These are phyloP conservation scores for Platysteira castanea DNA, from an alignment of 2,113 vertebrate genomes.

Conservation along the genomic window DNA sequence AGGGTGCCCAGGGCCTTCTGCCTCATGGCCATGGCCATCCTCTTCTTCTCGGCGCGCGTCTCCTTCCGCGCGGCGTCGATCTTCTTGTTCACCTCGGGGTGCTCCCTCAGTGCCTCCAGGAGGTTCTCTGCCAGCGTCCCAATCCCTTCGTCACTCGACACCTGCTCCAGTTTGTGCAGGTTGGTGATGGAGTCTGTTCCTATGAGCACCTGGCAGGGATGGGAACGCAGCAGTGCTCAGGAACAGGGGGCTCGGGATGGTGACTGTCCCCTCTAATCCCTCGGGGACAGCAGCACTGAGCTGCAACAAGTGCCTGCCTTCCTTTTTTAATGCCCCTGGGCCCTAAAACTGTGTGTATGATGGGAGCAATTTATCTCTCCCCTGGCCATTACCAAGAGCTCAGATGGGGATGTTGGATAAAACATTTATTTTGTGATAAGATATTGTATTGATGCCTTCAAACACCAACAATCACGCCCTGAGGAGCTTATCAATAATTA, in stretches of 20 bases:
- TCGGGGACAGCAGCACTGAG: neutral
- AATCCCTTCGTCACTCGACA: conserved; percentile 97
- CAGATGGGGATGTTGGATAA: neutral
- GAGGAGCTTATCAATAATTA: neutral
- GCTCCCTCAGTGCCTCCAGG: conserved; percentile 91
- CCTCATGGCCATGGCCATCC: conserved; percentile 99
- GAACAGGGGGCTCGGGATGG: neutral
- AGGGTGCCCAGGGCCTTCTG: conserved; percentile 97
- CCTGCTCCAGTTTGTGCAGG: conserved; percentile 98
- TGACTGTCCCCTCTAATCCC: neutral
- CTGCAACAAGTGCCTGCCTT: neutral
- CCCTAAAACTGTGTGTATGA: neutral
- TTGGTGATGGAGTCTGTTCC: conserved; percentile 95
- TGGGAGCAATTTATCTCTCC: neutral
- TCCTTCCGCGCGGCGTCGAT: conserved; percentile 94
- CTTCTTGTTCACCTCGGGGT: conserved; percentile 93
- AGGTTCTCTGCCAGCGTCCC: conserved; percentile 96
- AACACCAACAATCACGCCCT: neutral
- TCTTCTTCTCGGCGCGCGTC: conserved; percentile 95
- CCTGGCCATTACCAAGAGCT: neutral
- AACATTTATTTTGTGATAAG: neutral
- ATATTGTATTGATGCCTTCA: neutral
- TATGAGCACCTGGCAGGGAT: conserved; percentile 81
- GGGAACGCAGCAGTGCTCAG: neutral
- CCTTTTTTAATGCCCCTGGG: neutral